Conservation (phyloP, 2,113 vertebrate genomes). For the Hippocampus barbouri region DNA sequence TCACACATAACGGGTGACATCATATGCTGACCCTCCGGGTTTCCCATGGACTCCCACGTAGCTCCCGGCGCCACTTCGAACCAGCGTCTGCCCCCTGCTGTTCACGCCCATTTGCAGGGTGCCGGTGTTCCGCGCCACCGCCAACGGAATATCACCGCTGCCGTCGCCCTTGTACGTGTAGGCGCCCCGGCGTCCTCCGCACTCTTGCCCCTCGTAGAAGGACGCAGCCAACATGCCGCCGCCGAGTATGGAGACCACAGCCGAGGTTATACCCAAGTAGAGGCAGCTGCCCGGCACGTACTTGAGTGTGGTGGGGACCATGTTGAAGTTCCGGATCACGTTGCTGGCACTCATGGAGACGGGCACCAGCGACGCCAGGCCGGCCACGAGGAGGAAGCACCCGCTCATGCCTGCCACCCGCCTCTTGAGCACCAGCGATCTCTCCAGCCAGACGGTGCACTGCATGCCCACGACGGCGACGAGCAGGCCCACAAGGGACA, state of each 20-base stretch:
- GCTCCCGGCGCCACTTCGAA: slow-evolving; percentile 43
- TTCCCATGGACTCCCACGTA: slow-evolving; percentile 36
- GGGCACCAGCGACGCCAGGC: slow-evolving; percentile 84
- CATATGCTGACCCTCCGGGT: slow-evolving; percentile 61
- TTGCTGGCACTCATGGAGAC: slow-evolving; percentile 88
- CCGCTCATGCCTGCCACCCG: slow-evolving; percentile 79
- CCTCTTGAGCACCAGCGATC: slow-evolving; percentile 69
- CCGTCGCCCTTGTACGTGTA: slow-evolving; percentile 62
- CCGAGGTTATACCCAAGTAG: slow-evolving; percentile 84
- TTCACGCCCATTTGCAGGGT: slow-evolving; percentile 29
- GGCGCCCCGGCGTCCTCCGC: slow-evolving; percentile 40
- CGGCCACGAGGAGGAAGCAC: slow-evolving; percentile 74
- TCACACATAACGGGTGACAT: slow-evolving; percentile 74
- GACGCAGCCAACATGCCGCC: slow-evolving; percentile 84
- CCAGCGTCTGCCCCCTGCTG: slow-evolving; percentile 46
- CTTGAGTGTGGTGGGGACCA: slow-evolving; percentile 80
- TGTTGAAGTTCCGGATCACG: slow-evolving; percentile 86
- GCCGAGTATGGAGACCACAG: slow-evolving; percentile 80
- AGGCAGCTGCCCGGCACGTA: slow-evolving; percentile 88
- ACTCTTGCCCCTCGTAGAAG: slow-evolving; percentile 64
- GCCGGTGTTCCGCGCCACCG: slow-evolving; percentile 39
- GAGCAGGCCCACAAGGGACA: slow-evolving; percentile 77
- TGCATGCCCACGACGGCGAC: slow-evolving; percentile 83
- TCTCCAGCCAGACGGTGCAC: slow-evolving; percentile 86
- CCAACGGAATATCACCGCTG: neutral